Percentiles rank a stretch among this genome's conserved stretches.
These are phyloP conservation scores for Ernsta delagoae DNA, from an alignment of 2,888 invertebrate genomes.

Conservation along the genomic window DNA sequence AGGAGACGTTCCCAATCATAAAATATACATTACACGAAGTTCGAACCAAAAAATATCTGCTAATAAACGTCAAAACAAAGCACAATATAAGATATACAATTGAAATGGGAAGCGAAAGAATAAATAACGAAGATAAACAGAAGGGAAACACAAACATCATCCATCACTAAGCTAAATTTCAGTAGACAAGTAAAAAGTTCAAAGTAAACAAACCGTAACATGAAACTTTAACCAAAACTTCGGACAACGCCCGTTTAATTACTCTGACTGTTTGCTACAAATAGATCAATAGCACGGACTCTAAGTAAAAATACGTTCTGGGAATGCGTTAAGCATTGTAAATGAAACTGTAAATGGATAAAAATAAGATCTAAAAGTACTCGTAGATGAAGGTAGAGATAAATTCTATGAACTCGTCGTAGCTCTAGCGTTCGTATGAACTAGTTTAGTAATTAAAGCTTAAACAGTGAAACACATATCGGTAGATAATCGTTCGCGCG, in stretches of 20 bases:
- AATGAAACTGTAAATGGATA: slow-evolving; percentile 13
- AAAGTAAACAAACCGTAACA: slow-evolving; percentile 28
- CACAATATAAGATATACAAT: background rate
- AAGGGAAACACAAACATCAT: slow-evolving; percentile 26
- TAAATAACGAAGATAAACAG: slow-evolving; percentile 24
- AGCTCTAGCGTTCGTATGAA: slow-evolving; percentile 6
- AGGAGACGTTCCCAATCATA: background rate
- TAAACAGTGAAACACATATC: slow-evolving; percentile 27
- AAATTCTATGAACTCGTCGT: background rate
- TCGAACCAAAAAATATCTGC: background rate
- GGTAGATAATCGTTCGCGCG: slow-evolving; percentile 20
- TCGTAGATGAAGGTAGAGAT: background rate
- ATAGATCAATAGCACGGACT: slow-evolving; percentile 48
- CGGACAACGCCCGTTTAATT: slow-evolving; percentile 46
- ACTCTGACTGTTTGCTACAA: slow-evolving; percentile 46
- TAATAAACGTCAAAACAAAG: background rate
- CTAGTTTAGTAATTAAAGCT: slow-evolving; percentile 30
- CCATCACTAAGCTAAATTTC: slow-evolving; percentile 29
- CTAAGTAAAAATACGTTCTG: slow-evolving; percentile 41
- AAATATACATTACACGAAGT: no score
- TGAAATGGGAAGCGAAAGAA: slow-evolving; percentile 19
- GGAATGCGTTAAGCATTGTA: slow-evolving; percentile 18
- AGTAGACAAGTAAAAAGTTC: slow-evolving; percentile 32
- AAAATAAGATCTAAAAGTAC: slow-evolving; percentile 8
- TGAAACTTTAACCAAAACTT: slow-evolving; percentile 35